phyloP scores from a whole-genome alignment of 35 echinoderm and acorn worm genomes.

The Ophiothrix spiculata region DNA sequence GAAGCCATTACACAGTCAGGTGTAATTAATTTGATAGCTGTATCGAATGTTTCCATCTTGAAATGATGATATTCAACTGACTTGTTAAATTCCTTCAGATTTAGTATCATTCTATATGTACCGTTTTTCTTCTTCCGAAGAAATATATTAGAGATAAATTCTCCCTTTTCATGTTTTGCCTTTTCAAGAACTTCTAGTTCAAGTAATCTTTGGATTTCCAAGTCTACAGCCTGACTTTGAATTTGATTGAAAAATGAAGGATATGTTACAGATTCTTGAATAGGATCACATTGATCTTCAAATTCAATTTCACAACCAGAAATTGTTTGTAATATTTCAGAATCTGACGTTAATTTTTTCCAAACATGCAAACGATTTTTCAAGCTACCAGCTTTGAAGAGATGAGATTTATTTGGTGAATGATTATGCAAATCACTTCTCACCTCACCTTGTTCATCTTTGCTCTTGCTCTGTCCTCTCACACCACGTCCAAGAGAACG shows the following conservation, averaged over 20 bases:
- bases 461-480: not conserved
- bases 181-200: conserved; percentile 28
- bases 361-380: not conserved
- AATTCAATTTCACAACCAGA: conserved; percentile 45
- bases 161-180: conserved; percentile 14
- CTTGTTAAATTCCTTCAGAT: conserved; percentile 53
- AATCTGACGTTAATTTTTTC: conserved; percentile 13
- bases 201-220: conserved; percentile 29
- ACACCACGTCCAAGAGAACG: not conserved
- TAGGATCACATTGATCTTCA: not conserved
- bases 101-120: conserved; percentile 41
- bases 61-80: conserved; percentile 36
- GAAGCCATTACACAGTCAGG: conserved; percentile 16
- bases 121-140: conserved; percentile 55
- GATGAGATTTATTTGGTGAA: too few species aligned
- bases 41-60: conserved; percentile 42
- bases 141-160: conserved; percentile 63
- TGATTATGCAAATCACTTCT: too few species aligned
- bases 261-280: conserved; percentile 13
- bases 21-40: not conserved
- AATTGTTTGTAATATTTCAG: conserved; percentile 22
- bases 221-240: not conserved
- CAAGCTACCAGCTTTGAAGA: not conserved
- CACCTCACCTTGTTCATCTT: not conserved
- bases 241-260: not conserved